Evolutionary conservation across 2,888 invertebrate species (phyloP), one percentile per base, ranked within the genome.

Genomic region (Octonoba sinensis): DNA sequence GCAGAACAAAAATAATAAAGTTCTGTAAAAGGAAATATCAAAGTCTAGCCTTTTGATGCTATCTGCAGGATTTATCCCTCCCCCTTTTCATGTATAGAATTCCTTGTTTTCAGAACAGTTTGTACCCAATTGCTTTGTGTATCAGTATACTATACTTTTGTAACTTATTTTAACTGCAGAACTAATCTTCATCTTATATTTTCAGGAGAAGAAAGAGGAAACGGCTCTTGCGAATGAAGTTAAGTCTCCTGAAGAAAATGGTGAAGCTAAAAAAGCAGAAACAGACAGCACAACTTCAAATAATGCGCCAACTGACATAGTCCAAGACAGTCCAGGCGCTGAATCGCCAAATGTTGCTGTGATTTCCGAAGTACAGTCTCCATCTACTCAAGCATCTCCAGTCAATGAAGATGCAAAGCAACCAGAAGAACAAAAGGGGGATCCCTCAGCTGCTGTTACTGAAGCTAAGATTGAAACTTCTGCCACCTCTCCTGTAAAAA

Each of bases 281-380:
- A 82, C 76, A n/a, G 76, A 66, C 49, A 82, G 82, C 62, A 72
- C 82, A 20, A 62, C 54, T 56, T 82, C 82, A 8, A 44, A 54
- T 24, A 72, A 82, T 71, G 76, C 82, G n/a, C 76, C 82, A 46
- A 82, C 82, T 18, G 82, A 82, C 49, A 82, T 82, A 22, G 82
- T 82, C 20, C 76, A 82, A 46, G 82, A 82, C 49, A 82, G 82
- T 62, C 82, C 82, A n/a, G 82, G 65, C 13, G 76, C 76, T 59
- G 82, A 82, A 71, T 71, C 76, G 22, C 70, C 62, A 13, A 76
- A 44, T n/a, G 82, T 82, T 56, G 82, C 82, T 67, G 74, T 74
- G 13, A 69, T 82, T 8, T 82, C 82, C 24, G 82, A 82, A 22
- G 82, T 82, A 8, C 60, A 67, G 47, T 82, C 82, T 66, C 82